A percentile compares a stretch with the other conserved stretches of the same genome.
Conservation (phyloP, 2,797 vertebrate species). For the Philypnodon macrostomus region DNA sequence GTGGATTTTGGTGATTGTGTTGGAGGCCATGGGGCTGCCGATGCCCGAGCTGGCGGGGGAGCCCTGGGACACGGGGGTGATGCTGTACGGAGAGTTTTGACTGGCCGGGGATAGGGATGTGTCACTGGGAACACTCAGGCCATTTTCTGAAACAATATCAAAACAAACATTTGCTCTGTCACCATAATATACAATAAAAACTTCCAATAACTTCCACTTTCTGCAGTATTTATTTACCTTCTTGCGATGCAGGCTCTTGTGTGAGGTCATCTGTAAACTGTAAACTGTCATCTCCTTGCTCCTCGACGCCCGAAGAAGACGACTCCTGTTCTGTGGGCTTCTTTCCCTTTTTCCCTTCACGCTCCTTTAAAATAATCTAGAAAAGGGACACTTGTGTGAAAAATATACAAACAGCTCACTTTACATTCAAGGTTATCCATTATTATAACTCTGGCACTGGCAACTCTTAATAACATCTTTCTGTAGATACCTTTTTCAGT, state of each 20-base stretch:
- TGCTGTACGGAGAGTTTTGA: slow-evolving; percentile 97
- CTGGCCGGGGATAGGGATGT: slow-evolving; percentile 94
- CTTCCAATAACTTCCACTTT: too few relatives aligned
- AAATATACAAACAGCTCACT: background rate
- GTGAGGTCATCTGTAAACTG: slow-evolving; percentile 84
- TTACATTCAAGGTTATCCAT: too few relatives aligned
- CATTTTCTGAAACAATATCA: slow-evolving; percentile 81
- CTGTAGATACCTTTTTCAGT: slow-evolving; percentile 97
- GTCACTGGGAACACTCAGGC: slow-evolving; percentile 92
- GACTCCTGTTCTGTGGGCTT: slow-evolving; percentile 79
- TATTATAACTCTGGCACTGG: too few relatives aligned
- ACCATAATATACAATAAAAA: too few relatives aligned
- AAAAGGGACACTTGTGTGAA: background rate
- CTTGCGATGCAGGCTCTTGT: slow-evolving; percentile 87
- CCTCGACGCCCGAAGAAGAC: slow-evolving; percentile 82
- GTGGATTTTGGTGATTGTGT: slow-evolving; percentile 97
- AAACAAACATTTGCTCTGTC: too few relatives aligned
- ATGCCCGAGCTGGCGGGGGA: slow-evolving; percentile 96
- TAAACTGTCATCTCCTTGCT: slow-evolving; percentile 81
- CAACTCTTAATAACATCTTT: too few relatives aligned
- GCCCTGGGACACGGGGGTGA: slow-evolving; percentile 97
- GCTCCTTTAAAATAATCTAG: slow-evolving; percentile 96
- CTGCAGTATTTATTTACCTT: slow-evolving; percentile 72
- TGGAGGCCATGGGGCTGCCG: slow-evolving; percentile 95
- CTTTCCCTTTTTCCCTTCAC: slow-evolving; percentile 96